Conservation (phyloP, 2,888 invertebrate genomes). For the Apoderus coryli region DNA sequence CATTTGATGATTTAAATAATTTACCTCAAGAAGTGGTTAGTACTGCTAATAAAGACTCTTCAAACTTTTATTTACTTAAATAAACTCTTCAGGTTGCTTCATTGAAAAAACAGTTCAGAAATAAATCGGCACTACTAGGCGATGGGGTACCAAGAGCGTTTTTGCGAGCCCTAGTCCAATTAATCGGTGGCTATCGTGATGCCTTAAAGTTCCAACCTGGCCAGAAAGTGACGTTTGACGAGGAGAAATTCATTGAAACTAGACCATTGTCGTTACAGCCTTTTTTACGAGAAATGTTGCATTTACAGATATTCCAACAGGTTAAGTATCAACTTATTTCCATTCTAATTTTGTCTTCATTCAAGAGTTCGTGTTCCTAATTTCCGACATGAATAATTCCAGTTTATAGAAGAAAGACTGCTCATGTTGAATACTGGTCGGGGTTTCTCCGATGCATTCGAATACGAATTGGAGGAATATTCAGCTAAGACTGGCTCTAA, state of each 20-base stretch:
- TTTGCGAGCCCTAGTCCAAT: slow-evolving; percentile 74
- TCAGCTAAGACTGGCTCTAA: slow-evolving; percentile 49
- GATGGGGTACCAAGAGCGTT: slow-evolving; percentile 91
- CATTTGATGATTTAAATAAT: slow-evolving; percentile 79
- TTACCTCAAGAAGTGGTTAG: slow-evolving; percentile 82
- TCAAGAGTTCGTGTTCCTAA: no score
- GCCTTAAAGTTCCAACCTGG: slow-evolving; percentile 65
- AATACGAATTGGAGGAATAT: slow-evolving; percentile 67
- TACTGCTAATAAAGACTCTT: slow-evolving; percentile 11
- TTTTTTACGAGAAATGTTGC: slow-evolving; percentile 78
- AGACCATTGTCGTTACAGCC: slow-evolving; percentile 74
- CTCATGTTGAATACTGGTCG: slow-evolving; percentile 85
- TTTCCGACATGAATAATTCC: no score
- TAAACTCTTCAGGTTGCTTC: slow-evolving; percentile 42
- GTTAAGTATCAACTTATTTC: no score
- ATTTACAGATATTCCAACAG: slow-evolving; percentile 90
- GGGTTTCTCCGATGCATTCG: slow-evolving; percentile 91
- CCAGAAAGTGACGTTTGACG: slow-evolving; percentile 69
- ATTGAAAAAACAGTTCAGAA: slow-evolving; percentile 62
- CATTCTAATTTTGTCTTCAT: no score
- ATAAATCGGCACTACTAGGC: slow-evolving; percentile 62
- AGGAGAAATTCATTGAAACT: slow-evolving; percentile 76
- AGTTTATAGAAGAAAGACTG: slow-evolving; percentile 91
- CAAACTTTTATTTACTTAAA: no score
- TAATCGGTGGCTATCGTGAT: slow-evolving; percentile 90